phyloP scores from a whole-genome alignment of 1,140 invertebrate genomes.

The Orussus abietinus region DNA sequence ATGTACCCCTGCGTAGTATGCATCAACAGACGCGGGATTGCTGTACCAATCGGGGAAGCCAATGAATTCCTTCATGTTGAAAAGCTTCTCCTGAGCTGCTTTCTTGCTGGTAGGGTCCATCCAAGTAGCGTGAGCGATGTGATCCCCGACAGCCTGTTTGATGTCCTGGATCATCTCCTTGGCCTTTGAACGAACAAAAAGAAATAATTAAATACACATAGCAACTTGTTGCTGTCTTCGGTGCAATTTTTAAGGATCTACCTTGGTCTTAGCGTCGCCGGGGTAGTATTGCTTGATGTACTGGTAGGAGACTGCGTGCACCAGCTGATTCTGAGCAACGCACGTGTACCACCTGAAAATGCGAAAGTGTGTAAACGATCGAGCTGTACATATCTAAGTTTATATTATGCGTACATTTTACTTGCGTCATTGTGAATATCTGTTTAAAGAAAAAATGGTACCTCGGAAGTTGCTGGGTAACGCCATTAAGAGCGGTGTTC shows the following conservation, averaged over 20 bases:
- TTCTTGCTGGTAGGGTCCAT: constrained; percentile 57
- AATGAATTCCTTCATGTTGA: constrained; percentile 58
- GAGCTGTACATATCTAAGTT: too few relatives aligned
- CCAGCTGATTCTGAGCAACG: not conserved
- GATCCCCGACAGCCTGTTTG: constrained; percentile 52
- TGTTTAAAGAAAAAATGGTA: too few relatives aligned
- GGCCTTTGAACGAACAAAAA: constrained; percentile 10
- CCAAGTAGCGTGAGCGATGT: constrained; percentile 56
- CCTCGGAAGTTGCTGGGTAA: too few relatives aligned
- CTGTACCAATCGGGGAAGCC: constrained; percentile 61
- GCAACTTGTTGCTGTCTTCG: too few relatives aligned
- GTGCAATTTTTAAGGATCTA: too few relatives aligned
- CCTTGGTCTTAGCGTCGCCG: not conserved
- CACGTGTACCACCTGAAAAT: constrained; percentile 4
- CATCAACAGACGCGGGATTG: constrained; percentile 51
- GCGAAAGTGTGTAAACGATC: too few relatives aligned
- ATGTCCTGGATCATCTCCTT: constrained; percentile 57
- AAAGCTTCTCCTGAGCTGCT: constrained; percentile 55
- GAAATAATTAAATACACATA: too few relatives aligned
- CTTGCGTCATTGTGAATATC: too few relatives aligned
- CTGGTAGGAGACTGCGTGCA: constrained; percentile 2
- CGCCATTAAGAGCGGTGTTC: too few relatives aligned
- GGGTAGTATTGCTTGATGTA: constrained; percentile 1
- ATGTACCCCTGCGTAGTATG: constrained; percentile 33
- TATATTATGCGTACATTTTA: too few relatives aligned